Conservation (phyloP, 1,140 invertebrate genomes). For the Andrena cerasifolii region DNA sequence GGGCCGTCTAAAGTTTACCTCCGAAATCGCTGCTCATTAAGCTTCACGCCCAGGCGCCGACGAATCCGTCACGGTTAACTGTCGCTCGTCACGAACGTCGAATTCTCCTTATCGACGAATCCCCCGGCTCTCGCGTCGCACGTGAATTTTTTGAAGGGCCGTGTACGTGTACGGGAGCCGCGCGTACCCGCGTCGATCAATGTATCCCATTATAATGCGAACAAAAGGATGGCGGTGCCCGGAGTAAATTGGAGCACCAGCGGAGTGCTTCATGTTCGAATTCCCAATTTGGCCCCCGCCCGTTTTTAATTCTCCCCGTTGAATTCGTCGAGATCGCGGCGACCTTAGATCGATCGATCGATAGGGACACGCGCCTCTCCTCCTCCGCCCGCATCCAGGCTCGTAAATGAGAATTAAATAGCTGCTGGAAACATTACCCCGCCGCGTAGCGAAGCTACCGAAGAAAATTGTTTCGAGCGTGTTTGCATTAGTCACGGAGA, state of each 20-base stretch:
- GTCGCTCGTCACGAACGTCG: too few relatives aligned
- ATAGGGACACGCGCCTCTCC: too few relatives aligned
- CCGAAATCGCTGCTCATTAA: conserved; percentile 7
- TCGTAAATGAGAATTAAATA: too few relatives aligned
- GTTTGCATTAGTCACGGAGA: not conserved
- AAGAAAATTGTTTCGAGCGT: not conserved
- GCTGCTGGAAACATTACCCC: not conserved
- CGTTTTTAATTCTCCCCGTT: not conserved
- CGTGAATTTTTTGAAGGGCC: conserved; percentile 9
- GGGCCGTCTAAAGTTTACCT: too few relatives aligned
- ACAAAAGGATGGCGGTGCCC: conserved; percentile 14
- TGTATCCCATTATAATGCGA: conserved; percentile 28
- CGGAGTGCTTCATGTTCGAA: not conserved
- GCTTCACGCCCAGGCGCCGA: not conserved
- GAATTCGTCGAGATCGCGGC: not conserved
- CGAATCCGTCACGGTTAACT: not conserved
- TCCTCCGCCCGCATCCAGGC: too few relatives aligned
- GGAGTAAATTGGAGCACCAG: conserved; percentile 1
- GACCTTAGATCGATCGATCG: conserved; percentile 10
- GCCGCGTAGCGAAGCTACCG: too few relatives aligned
- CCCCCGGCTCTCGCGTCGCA: not conserved
- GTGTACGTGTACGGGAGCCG: not conserved
- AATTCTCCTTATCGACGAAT: not conserved
- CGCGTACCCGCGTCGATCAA: conserved; percentile 10
- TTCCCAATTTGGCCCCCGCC: not conserved